Percentiles rank a stretch among this genome's conserved stretches.
These are phyloP conservation scores for Campopleginae sp. DNA, from an alignment of 2,888 invertebrate genomes.

Conservation along the genomic window DNA sequence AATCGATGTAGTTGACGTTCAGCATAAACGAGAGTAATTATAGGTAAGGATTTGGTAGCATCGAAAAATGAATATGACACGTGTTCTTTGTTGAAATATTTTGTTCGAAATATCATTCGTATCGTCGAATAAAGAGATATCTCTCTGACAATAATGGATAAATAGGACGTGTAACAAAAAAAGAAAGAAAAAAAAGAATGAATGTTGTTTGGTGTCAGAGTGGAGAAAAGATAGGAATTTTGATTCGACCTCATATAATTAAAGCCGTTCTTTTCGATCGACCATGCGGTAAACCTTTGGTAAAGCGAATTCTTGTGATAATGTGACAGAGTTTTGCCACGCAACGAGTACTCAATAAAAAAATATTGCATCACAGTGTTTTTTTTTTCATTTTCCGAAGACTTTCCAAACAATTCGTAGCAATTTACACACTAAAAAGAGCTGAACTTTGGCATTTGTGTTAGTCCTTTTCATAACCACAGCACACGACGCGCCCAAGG, in stretches of 20 bases:
- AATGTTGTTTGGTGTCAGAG: slow-evolving; percentile 4
- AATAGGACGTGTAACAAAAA: slow-evolving; percentile 11
- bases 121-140: background rate
- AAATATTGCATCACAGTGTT: slow-evolving; percentile 1
- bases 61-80: background rate
- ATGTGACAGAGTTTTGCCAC: background rate
- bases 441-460: background rate
- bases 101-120: slow-evolving; percentile 7
- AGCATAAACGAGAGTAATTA: background rate
- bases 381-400: background rate
- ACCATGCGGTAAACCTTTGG: background rate
- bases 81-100: slow-evolving; percentile 13
- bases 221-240: background rate
- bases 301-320: background rate
- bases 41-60: background rate
- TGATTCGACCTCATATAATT: background rate
- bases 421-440: background rate
- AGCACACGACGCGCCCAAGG: background rate
- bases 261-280: background rate
- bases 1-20: background rate
- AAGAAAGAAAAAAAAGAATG: too few relatives aligned
- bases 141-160: slow-evolving; percentile 15
- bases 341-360: background rate
- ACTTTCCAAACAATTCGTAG: background rate
- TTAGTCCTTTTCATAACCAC: background rate